Percentiles rank a stretch among this genome's conserved stretches.
These are phyloP conservation scores for Athrips mouffetella DNA, from an alignment of 2,888 invertebrate genomes.

Conservation along the genomic window DNA sequence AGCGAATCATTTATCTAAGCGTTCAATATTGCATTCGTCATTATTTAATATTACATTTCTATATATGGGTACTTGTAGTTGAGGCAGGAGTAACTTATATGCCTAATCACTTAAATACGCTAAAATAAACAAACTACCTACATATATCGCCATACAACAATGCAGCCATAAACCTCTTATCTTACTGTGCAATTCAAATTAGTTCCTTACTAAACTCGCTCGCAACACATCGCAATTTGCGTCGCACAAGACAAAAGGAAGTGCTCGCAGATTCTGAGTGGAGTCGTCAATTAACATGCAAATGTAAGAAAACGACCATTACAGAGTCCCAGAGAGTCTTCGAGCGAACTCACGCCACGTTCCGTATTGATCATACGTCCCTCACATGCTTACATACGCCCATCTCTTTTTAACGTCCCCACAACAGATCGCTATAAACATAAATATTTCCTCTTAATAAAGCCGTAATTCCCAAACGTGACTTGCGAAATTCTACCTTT, in stretches of 20 bases:
- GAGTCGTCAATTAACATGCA: constrained; percentile 71
- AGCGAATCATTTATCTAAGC: no score
- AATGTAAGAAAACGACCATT: constrained; percentile 78
- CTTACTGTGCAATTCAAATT: constrained; percentile 3
- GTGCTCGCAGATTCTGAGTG: constrained; percentile 40
- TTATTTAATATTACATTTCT: no score
- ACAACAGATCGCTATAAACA: constrained; percentile 77
- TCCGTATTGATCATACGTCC: constrained; percentile 71
- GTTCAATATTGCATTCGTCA: no score
- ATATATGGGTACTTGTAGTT: no score
- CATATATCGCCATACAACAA: background rate
- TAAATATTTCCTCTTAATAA: constrained; percentile 55
- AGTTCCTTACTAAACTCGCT: constrained; percentile 22
- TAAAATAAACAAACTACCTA: no score
- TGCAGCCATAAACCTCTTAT: background rate
- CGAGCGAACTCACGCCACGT: constrained; percentile 41
- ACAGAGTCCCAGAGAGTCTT: constrained; percentile 34
- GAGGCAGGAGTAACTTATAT: no score
- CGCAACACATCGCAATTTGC: constrained; percentile 45
- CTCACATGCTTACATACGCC: constrained; percentile 73
- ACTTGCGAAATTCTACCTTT: constrained; percentile 30
- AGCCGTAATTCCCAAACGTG: constrained; percentile 33
- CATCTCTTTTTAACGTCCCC: constrained; percentile 75
- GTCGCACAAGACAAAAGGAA: constrained; percentile 63
- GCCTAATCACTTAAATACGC: no score